A percentile compares a stretch with the other conserved stretches of the same genome.
phyloP scores from a whole-genome alignment of 2,113 vertebrate species.

The Phaetusa simplex region DNA sequence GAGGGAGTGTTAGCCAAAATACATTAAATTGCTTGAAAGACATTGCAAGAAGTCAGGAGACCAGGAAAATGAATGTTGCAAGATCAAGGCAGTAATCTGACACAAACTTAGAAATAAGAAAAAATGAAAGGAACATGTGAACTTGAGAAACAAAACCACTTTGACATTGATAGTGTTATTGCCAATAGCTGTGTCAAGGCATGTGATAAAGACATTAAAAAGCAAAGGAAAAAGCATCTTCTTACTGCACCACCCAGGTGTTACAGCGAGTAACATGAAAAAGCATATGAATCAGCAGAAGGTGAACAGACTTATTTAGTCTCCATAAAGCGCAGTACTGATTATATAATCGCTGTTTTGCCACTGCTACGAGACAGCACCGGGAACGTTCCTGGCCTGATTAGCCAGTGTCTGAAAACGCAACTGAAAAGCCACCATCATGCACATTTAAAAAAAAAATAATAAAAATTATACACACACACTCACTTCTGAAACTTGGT shows the following conservation, averaged over 20 bases:
- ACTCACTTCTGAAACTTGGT: not conserved
- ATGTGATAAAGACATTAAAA: not conserved
- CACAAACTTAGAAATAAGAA: not conserved
- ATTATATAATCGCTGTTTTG: constrained; percentile 57
- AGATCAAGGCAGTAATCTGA: not conserved
- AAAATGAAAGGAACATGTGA: not conserved
- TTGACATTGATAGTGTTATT: not conserved
- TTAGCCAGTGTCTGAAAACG: constrained; percentile 23
- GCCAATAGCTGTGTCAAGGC: not conserved
- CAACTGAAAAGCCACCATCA: constrained; percentile 3
- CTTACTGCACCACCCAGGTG: not conserved
- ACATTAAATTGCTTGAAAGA: not conserved
- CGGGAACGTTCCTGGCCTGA: constrained; percentile 35
- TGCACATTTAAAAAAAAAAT: not conserved
- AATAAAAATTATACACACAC: not conserved
- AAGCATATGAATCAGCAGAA: not conserved
- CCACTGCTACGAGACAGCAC: constrained; percentile 22
- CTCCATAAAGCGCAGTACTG: not conserved
- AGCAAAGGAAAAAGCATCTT: not conserved
- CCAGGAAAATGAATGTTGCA: not conserved
- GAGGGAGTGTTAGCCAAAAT: not conserved
- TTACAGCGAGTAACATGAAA: not conserved
- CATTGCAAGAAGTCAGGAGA: not conserved
- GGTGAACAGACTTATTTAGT: constrained; percentile 19
- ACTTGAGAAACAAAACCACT: not conserved